Conservation (phyloP, 1,140 invertebrate species). For the Gerris buenoi region DNA sequence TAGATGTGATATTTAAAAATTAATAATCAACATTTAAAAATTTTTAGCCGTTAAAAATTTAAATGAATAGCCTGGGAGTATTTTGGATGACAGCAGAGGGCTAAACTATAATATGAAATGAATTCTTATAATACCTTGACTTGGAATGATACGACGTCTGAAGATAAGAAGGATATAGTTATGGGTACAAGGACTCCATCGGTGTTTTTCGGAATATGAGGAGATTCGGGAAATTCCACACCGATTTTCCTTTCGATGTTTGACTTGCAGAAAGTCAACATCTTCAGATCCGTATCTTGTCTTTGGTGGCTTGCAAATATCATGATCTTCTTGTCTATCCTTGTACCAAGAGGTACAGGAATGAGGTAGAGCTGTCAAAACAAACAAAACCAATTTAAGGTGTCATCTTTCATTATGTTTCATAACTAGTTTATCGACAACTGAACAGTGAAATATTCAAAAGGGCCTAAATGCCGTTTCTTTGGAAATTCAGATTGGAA, state of each 20-base stretch:
- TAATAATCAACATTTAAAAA: too few species aligned
- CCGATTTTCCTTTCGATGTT: neutral
- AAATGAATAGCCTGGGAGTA: too few species aligned
- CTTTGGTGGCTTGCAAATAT: neutral
- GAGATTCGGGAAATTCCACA: neutral
- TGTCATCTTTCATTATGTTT: too few species aligned
- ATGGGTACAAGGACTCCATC: neutral
- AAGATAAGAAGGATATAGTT: neutral
- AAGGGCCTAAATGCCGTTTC: too few species aligned
- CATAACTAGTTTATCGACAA: too few species aligned
- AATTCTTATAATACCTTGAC: neutral
- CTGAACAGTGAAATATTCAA: too few species aligned
- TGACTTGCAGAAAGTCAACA: neutral
- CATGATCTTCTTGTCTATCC: neutral
- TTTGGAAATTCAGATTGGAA: too few species aligned
- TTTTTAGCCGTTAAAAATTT: too few species aligned
- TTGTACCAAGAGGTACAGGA: neutral
- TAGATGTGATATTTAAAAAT: too few species aligned
- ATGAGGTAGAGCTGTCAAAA: neutral
- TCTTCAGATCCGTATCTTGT: neutral
- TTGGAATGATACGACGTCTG: neutral
- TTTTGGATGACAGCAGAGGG: too few species aligned
- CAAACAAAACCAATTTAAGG: too few species aligned
- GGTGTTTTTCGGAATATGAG: neutral
- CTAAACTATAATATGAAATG: neutral